Conservation (phyloP, 2,797 vertebrate species). For the Pitangus sulphuratus region DNA sequence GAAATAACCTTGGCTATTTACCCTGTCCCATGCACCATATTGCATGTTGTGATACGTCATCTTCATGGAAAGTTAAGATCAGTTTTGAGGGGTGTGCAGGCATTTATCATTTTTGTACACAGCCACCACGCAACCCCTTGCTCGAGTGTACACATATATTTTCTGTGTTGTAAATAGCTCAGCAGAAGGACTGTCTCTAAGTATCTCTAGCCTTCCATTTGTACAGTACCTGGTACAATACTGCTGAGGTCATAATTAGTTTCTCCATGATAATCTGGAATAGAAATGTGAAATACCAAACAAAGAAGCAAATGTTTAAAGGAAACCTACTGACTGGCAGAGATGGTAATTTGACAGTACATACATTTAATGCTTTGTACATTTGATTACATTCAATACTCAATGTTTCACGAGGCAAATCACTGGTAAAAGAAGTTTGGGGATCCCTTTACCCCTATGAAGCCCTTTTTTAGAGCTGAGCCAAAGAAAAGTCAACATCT, state of each 20-base stretch:
- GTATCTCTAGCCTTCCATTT: not conserved
- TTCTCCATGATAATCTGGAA: not conserved
- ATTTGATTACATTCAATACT: not conserved
- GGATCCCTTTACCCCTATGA: not conserved
- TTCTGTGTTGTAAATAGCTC: not conserved
- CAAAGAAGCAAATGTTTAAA: not conserved
- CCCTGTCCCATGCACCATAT: not conserved
- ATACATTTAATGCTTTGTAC: not conserved
- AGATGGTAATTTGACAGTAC: not conserved
- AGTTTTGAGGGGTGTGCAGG: not conserved
- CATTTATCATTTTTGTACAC: not conserved
- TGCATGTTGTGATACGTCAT: not conserved
- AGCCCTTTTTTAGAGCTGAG: not conserved
- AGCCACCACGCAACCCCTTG: not conserved
- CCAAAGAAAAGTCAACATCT: not conserved
- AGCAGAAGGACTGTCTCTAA: not conserved
- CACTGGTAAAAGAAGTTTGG: not conserved
- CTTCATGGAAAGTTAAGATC: not conserved
- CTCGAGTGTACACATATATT: not conserved
- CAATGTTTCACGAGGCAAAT: not conserved
- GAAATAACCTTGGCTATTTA: not conserved
- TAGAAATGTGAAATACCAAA: not conserved
- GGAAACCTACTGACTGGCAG: not conserved
- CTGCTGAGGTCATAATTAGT: not conserved
- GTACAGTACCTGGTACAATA: not conserved